Evolutionary conservation across 2,113 vertebrate genomes (phyloP), one percentile per base, ranked within the genome.

Genomic region (Rallus limicola): DNA sequence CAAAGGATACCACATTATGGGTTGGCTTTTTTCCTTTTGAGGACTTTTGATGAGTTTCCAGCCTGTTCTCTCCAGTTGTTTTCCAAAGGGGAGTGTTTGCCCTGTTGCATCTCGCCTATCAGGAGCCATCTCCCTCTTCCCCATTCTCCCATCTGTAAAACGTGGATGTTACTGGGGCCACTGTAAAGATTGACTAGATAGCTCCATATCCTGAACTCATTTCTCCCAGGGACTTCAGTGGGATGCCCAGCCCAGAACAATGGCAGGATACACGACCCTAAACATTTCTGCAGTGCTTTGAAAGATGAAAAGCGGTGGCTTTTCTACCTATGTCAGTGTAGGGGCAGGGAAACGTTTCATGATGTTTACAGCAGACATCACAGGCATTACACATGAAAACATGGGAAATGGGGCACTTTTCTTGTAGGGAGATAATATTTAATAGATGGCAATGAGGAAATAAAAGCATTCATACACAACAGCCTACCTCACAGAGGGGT

Each of bases 231-330:
- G 92, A 77, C 83, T 96, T 92, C 95, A 92, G 92, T 94, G 88
- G 78, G 96, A 96, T 97, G 96, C 89, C 95, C 96, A 95, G 93
- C 77, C 77, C 81, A 95, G 95, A 94, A 97, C 96, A 97, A 97
- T 97, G 95, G 81, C 96, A 97, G 96, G 96, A 97, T 97, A 96
- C 88, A 91, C 5, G 74, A 91, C 92, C 94, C 82, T 92, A 83
- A 92, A 95, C 92, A 91, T 87, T 91, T 82, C 86, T 92, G 76
- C 90, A 74, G 85, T 3, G 55, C 86, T 81, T 82, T 68, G 52
- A 83, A 96, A 95, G 94, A 92, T 93, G 85, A 96, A 95, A 88
- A 88, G 95, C 58, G 1, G 50, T 18, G 56, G 5, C 15, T 92
- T 62, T 13, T 79, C 25, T 92, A 95, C 97, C 95, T 77, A 81